phyloP scores from a whole-genome alignment of 1,140 invertebrate genomes.

The Varroa destructor region DNA sequence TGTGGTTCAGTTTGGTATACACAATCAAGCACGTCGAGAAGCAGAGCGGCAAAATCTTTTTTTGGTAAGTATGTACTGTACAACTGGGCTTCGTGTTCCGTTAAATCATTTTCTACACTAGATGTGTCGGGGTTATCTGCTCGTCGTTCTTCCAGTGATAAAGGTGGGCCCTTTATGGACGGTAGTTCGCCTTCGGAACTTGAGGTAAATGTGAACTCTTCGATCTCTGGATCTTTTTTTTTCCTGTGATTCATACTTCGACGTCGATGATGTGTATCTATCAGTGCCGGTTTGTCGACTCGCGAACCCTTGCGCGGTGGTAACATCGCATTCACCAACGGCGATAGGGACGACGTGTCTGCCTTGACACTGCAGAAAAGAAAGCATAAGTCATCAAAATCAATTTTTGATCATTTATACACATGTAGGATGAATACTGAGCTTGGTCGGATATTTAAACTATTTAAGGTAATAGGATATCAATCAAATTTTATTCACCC shows the following conservation, averaged over 20 bases:
- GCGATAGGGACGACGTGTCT: background rate
- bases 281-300: background rate
- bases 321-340: background rate
- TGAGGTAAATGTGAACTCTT: background rate
- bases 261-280: background rate
- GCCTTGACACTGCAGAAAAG: background rate
- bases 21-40: background rate
- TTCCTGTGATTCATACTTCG: conserved; percentile 10
- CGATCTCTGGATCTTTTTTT: background rate
- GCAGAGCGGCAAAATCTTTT: conserved; percentile 1
- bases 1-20: conserved; percentile 11
- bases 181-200: conserved; percentile 23
- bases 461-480: too few relatives aligned
- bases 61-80: background rate
- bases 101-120: background rate
- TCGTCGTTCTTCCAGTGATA: conserved; percentile 1
- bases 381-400: background rate
- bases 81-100: background rate
- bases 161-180: background rate
- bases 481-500: too few relatives aligned
- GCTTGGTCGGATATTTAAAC: too few relatives aligned
- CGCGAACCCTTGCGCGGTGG: background rate
- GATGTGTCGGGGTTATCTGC: background rate
- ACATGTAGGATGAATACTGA: too few relatives aligned
- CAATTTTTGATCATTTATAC: too few relatives aligned